A percentile compares a stretch with the other conserved stretches of the same genome.
Evolutionary conservation across 2,113 vertebrate genomes (phyloP).

Genomic region (Albula goreensis): DNA sequence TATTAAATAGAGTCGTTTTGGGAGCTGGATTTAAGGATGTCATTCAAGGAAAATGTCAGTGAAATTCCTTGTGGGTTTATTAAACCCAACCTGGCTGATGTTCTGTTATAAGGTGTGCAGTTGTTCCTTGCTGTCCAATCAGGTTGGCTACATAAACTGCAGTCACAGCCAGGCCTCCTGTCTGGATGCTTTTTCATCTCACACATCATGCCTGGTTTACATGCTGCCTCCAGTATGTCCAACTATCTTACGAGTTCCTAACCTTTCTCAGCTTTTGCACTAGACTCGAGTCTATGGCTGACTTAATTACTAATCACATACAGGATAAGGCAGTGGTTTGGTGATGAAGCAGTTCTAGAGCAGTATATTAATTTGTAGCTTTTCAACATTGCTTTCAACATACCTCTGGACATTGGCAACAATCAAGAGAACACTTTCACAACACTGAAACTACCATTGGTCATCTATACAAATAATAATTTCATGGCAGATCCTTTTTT

Average conservation of each 20-base stretch:
- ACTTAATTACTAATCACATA: neutral
- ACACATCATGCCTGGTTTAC: neutral
- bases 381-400: neutral
- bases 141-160: neutral
- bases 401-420: no score
- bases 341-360: neutral
- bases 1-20: neutral
- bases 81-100: neutral
- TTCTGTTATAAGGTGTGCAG: neutral
- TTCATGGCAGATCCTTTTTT: no score
- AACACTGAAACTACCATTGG: no score
- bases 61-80: neutral
- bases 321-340: neutral
- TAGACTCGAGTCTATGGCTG: neutral
- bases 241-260: neutral
- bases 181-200: no score
- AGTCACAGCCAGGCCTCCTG: neutral
- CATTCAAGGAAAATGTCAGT: neutral
- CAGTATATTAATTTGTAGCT: neutral
- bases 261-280: neutral
- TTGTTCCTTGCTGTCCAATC: neutral
- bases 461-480: no score
- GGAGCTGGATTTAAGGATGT: neutral
- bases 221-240: neutral
- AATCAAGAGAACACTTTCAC: no score